phyloP scores from a whole-genome alignment of 2,797 vertebrate genomes.

The Phalanger gymnotis region DNA sequence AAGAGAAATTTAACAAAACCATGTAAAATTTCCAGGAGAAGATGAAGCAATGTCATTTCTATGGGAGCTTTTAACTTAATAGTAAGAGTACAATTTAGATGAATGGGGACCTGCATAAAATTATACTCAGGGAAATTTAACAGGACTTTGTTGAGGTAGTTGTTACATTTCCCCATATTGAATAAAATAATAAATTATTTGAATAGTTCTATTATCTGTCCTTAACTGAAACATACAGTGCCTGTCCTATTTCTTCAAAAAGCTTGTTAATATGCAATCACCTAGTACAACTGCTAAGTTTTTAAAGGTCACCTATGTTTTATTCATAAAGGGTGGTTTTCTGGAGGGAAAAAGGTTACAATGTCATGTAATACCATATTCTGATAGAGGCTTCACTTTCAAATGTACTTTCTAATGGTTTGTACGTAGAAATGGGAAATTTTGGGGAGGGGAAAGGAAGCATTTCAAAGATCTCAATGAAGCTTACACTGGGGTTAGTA shows the following conservation, averaged over 20 bases:
- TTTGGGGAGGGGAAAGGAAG: slow-evolving; percentile 65
- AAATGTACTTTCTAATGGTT: slow-evolving; percentile 82
- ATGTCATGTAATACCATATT: slow-evolving; percentile 90
- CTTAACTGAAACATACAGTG: slow-evolving; percentile 88
- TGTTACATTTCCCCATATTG: slow-evolving; percentile 82
- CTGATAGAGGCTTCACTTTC: slow-evolving; percentile 85
- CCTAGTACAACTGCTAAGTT: slow-evolving; percentile 90
- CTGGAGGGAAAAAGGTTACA: slow-evolving; percentile 90
- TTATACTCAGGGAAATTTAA: slow-evolving; percentile 80
- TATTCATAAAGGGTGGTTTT: slow-evolving; percentile 92
- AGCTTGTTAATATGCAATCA: slow-evolving; percentile 92
- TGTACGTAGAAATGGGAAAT: slow-evolving; percentile 67
- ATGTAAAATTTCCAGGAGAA: slow-evolving; percentile 45
- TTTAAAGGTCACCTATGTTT: slow-evolving; percentile 91
- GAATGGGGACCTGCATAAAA: slow-evolving; percentile 70
- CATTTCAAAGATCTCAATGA: slow-evolving; percentile 52
- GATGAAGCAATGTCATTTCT: slow-evolving; percentile 67
- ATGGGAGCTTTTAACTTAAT: slow-evolving; percentile 72
- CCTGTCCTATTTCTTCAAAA: slow-evolving; percentile 91
- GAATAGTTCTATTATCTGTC: slow-evolving; percentile 88
- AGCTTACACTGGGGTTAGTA: slow-evolving; percentile 39
- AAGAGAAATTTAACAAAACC: slow-evolving; percentile 46
- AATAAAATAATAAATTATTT: slow-evolving; percentile 88
- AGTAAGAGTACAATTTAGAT: slow-evolving; percentile 69
- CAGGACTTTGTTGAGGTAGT: slow-evolving; percentile 80